Evolutionary conservation across 2,113 vertebrate genomes (phyloP), one percentile per base, ranked within the genome.

Genomic region (Takifugu bimaculatus): DNA sequence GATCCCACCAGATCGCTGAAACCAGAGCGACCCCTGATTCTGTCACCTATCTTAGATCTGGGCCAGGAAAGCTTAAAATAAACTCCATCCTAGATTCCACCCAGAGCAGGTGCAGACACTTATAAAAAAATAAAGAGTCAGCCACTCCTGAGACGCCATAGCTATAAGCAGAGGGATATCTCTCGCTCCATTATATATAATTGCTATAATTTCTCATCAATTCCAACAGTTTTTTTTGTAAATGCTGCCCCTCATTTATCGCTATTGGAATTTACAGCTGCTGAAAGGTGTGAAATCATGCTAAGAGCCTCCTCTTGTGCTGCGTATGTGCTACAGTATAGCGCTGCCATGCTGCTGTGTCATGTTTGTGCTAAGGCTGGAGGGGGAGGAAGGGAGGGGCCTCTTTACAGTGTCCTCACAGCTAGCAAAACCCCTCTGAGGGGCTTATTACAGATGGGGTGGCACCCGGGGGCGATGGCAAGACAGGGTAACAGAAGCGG

Each of bases 311-410:
- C 35, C 35, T 39, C 9, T 39, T 39, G 35, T 39, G 35, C 35
- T 77, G 66, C 48, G 15, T 20, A 52, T 68, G 50, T 63, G 43
- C 67, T 79, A 70, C 68, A 71, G 48, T 77, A 74, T 66, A 68
- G 61, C 61, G 68, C 63, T 63, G 53, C 68, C 73, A 71, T 78
- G 83, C 75, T 90, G 85, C 88, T 88, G 87, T 88, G 88, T 90
- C 90, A 91, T 88, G 87, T 75, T 82, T 65, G 65, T 66, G 70
- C 58, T 51, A 47, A 81, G 57, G 79, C 57, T 68, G 65, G 79
- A 54, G 64, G 65, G 77, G 78, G 35, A 39, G 71, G 77, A 63
- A 80, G 73, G 84, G 82, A 74, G 77, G 71, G 77, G 72, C 64
- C 61, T 65, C 45, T 29, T 54, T 51, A 52, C 32, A 1, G 59